Base-by-base conservation (phyloP, 2,888 invertebrate genomes). In the Drosophila eohydei region DNA sequence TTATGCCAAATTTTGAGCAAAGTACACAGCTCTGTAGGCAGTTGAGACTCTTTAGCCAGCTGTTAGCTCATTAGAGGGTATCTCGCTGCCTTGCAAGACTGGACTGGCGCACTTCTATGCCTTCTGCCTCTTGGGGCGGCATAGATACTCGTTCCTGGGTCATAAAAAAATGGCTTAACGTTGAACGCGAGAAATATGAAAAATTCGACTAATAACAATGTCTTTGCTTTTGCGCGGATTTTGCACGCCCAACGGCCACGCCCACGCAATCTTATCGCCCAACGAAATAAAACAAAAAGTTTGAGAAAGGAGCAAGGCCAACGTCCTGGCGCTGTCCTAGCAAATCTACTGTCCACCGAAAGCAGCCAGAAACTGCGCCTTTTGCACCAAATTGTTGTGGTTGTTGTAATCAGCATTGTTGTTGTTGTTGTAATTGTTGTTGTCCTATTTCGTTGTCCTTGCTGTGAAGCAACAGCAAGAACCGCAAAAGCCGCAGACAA, bases 401-500 rank as follows among this genome's bases (percentile, higher is more conserved):
- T 43, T 66, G 65, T 52, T 78, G 74, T 83, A 81, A 81, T 81
- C 81, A 75, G 60, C 69, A 66, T 73, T 81, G 60, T 64, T 67
- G 43, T 57, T 59, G 34, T 34, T 7, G 12, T 51, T 21, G 32
- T 36, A 14, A 16, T 50, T 32, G n/a, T 50, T 46, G 46, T 62
- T 54, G 44, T 57, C 30, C 71, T 64, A 66, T 59, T 58, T 67
- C 46, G 52, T 55, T 69, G 69, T 65, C 59, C 43, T 70, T 63
- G 63, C 57, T 40, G 43, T 40, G 43, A 40, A 51, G 61, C 70
- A 65, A 48, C 48, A 59, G 52, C 71, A 69, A 21, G 21, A 21
- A 70, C 75, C 82, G 69, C 80, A 71, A 71, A 70, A 68, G 62
- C 84, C 81, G 74, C 87, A 87, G 78, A 87, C 83, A 86, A 80